phyloP scores from a whole-genome alignment of 2,797 vertebrate genomes.

The Myripristis murdjan region DNA sequence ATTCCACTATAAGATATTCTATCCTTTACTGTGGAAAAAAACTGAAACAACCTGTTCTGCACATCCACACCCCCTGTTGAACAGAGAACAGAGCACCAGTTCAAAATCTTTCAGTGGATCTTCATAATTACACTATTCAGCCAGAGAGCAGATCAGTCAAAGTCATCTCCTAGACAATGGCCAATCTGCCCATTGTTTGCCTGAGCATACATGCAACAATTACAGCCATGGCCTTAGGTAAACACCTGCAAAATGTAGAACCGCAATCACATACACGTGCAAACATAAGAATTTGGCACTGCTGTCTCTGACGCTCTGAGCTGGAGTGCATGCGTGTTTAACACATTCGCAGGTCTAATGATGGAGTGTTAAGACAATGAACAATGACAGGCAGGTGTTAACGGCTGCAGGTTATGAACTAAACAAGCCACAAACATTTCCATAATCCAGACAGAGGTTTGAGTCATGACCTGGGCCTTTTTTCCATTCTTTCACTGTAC shows the following conservation, averaged over 20 bases:
- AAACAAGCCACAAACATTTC: constrained; percentile 76
- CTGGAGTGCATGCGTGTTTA: constrained; percentile 47
- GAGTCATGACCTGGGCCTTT: constrained; percentile 21
- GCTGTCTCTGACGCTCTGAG: constrained; percentile 15
- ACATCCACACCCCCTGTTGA: neutral
- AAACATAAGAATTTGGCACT: constrained; percentile 40
- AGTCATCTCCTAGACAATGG: constrained; percentile 20
- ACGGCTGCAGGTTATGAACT: constrained; percentile 57
- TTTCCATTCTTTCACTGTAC: constrained; percentile 35
- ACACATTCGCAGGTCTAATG: constrained; percentile 61
- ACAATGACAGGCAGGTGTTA: constrained; percentile 79
- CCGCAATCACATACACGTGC: constrained; percentile 38
- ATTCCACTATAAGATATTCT: constrained; percentile 23
- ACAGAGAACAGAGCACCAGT: constrained; percentile 22
- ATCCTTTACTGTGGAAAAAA: constrained; percentile 22
- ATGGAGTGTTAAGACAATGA: constrained; percentile 66
- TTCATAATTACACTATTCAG: constrained; percentile 52
- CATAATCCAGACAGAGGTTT: constrained; percentile 53
- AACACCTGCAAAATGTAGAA: constrained; percentile 63
- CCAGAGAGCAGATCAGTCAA: constrained; percentile 47
- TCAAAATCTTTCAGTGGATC: constrained; percentile 40
- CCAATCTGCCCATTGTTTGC: constrained; percentile 9
- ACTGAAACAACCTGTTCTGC: neutral
- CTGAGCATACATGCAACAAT: constrained; percentile 17
- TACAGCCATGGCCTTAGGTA: constrained; percentile 25